A percentile compares a stretch with the other conserved stretches of the same genome.
phyloP scores from a whole-genome alignment of 2,113 vertebrate species.

The Pelmatolapia mariae region DNA sequence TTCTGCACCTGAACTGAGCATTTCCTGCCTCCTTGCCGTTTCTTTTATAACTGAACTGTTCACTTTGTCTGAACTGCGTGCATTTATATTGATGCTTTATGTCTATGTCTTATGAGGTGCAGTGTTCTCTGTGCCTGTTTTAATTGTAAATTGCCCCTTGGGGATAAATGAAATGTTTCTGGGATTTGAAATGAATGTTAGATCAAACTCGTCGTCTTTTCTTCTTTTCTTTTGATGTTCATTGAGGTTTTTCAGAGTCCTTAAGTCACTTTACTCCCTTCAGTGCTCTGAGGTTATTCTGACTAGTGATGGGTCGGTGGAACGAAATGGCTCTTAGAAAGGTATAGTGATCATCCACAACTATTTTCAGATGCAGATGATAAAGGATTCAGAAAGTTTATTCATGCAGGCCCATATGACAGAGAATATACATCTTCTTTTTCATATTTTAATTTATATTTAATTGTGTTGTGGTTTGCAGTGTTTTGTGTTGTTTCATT shows the following conservation, averaged over 20 bases:
- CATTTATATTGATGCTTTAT: neutral
- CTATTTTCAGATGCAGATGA: no score
- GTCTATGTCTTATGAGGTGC: neutral
- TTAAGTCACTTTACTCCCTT: neutral
- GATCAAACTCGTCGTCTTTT: neutral
- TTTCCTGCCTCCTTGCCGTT: neutral
- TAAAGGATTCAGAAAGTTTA: no score
- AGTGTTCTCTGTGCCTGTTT: neutral
- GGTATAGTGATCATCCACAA: no score
- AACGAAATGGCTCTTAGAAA: no score
- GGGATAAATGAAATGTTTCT: neutral
- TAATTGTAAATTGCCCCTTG: neutral
- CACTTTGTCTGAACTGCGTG: neutral
- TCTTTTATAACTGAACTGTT: neutral
- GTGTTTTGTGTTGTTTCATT: no score
- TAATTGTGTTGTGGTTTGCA: no score
- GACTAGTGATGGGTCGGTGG: no score
- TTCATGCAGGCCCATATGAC: no score
- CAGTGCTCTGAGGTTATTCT: accelerated
- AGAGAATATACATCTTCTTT: no score
- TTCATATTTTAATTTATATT: no score
- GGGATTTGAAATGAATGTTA: neutral
- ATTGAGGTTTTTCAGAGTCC: neutral
- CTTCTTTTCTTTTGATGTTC: neutral
- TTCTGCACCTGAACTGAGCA: neutral